Evolutionary conservation across 2,888 invertebrate species (phyloP).

Genomic region (Drosophila testacea): DNA sequence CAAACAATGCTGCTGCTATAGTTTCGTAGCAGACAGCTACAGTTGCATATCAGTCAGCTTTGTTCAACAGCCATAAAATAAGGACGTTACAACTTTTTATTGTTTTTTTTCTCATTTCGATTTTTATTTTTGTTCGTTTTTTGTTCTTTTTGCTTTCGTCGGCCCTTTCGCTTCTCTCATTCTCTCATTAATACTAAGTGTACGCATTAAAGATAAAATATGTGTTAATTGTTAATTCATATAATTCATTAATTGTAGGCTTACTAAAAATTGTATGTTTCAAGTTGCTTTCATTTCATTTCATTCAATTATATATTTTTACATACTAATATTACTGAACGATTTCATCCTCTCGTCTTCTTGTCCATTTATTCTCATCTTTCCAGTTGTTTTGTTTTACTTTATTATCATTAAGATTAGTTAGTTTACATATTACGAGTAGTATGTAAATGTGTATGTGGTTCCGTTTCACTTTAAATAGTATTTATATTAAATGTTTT

Average conservation of each 20-base stretch:
- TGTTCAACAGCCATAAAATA: too few species aligned
- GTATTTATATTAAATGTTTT: constrained; percentile 14
- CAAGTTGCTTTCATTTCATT: constrained; percentile 10
- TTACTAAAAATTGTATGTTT: constrained; percentile 56
- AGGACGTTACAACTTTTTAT: neutral
- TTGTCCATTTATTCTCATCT: constrained; percentile 2
- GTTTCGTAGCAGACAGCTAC: constrained; percentile 4
- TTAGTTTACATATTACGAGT: constrained; percentile 28
- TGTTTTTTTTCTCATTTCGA: constrained; percentile 44
- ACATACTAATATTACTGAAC: constrained; percentile 45
- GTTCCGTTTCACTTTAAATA: constrained; percentile 34
- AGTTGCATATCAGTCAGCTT: neutral
- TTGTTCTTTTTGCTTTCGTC: constrained; percentile 27
- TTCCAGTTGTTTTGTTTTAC: neutral
- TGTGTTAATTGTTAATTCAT: constrained; percentile 54
- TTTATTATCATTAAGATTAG: constrained; percentile 21
- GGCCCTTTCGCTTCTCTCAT: constrained; percentile 4
- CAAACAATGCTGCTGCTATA: neutral
- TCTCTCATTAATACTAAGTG: constrained; percentile 64
- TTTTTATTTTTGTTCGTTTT: constrained; percentile 22
- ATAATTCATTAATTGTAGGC: constrained; percentile 42
- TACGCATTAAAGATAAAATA: constrained; percentile 73
- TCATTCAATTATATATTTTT: constrained; percentile 27
- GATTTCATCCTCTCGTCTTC: constrained; percentile 22
- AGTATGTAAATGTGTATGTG: constrained; percentile 31